phyloP scores from a whole-genome alignment of 1,140 invertebrate species.

The Popillia japonica region DNA sequence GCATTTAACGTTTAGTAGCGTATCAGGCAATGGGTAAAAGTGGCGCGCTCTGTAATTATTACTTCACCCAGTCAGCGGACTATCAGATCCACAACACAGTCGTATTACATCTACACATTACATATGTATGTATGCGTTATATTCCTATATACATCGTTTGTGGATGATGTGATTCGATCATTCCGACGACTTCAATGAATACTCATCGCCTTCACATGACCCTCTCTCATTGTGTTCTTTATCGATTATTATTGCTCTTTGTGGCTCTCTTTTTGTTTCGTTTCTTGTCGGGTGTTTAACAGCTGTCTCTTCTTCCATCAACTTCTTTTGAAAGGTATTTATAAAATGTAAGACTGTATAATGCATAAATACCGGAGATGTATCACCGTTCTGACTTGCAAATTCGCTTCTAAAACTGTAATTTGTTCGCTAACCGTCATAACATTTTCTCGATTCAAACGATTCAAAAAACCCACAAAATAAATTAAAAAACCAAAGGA shows the following conservation, averaged over 20 bases:
- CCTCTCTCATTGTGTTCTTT: slow-evolving; percentile 36
- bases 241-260: slow-evolving; percentile 37
- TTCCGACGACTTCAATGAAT: slow-evolving; percentile 32
- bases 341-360: neutral
- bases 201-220: slow-evolving; percentile 37
- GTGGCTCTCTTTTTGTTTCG: slow-evolving; percentile 11
- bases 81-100: slow-evolving; percentile 30
- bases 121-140: no score
- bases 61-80: slow-evolving; percentile 40
- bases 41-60: slow-evolving; percentile 44
- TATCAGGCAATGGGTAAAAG: slow-evolving; percentile 39
- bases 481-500: no score
- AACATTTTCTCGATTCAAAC: no score
- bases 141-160: neutral
- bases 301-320: neutral
- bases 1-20: slow-evolving; percentile 43
- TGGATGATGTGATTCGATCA: slow-evolving; percentile 36
- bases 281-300: neutral
- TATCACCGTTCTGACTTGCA: no score
- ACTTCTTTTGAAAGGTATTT: neutral
- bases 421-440: no score
- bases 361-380: neutral
- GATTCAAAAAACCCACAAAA: no score
- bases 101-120: no score
- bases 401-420: no score